phyloP scores from a whole-genome alignment of 2,113 vertebrate species.

The Datnioides undecimradiatus region DNA sequence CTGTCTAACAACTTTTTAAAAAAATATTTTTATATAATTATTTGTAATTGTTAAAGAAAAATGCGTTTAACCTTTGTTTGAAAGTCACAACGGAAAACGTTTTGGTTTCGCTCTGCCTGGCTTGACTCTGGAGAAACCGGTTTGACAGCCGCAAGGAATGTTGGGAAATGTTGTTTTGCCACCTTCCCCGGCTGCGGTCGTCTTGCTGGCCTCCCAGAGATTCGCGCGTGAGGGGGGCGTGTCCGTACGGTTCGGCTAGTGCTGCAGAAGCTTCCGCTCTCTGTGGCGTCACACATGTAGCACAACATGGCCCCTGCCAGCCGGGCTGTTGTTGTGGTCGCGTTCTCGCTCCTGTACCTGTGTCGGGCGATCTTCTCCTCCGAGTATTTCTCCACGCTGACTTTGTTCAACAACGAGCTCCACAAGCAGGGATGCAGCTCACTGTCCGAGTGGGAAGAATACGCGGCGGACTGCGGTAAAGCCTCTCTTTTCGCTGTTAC shows the following conservation, averaged over 20 bases:
- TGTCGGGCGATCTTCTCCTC: constrained; percentile 71
- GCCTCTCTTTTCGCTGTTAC: constrained; percentile 34
- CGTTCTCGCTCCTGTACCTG: constrained; percentile 74
- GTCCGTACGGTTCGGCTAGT: not conserved
- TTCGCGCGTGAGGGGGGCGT: constrained; percentile 40
- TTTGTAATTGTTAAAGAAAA: not conserved
- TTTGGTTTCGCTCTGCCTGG: not conserved
- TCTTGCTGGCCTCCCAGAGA: constrained; percentile 11
- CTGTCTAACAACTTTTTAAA: too few relatives aligned
- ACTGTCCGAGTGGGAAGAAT: constrained; percentile 86
- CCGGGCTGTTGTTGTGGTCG: constrained; percentile 75
- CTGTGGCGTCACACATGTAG: constrained; percentile 77
- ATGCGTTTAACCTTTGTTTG: constrained; percentile 5
- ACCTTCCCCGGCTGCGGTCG: not conserved
- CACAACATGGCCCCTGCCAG: constrained; percentile 85
- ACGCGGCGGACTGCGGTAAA: constrained; percentile 87
- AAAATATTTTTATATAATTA: too few relatives aligned
- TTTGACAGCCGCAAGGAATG: constrained; percentile 34
- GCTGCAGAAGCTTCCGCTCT: constrained; percentile 66
- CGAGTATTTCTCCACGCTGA: constrained; percentile 84
- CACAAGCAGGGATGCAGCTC: constrained; percentile 85
- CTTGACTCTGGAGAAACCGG: not conserved
- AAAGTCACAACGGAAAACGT: not conserved
- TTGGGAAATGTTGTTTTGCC: constrained; percentile 78
- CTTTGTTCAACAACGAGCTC: constrained; percentile 84